Conservation (phyloP, 2,888 invertebrate species). For the Dexiosoma caninum region DNA sequence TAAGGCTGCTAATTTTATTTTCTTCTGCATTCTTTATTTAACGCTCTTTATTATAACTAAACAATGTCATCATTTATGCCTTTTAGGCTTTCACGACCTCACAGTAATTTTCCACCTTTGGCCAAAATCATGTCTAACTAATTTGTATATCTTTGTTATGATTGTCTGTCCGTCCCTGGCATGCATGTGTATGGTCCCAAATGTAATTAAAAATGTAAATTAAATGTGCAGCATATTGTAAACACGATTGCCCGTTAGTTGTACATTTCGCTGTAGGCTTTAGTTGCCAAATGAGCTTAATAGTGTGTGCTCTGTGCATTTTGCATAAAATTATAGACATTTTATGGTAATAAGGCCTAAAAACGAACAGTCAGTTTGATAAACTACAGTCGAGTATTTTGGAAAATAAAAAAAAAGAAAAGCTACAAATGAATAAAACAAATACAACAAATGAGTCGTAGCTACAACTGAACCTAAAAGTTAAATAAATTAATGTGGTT, state of each 20-base stretch:
- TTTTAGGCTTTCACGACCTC: not conserved
- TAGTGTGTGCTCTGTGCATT: constrained; percentile 56
- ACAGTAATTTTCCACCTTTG: constrained; percentile 18
- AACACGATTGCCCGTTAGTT: constrained; percentile 8
- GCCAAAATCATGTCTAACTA: constrained; percentile 13
- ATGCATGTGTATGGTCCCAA: not conserved
- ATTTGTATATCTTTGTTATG: constrained; percentile 20
- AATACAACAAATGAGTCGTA: constrained; percentile 38
- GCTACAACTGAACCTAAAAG: constrained; percentile 22
- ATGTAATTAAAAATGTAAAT: constrained; percentile 58
- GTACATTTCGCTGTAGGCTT: not conserved
- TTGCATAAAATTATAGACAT: constrained; percentile 52
- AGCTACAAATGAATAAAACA: not conserved
- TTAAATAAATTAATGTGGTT: constrained; percentile 52
- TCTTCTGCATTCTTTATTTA: not conserved
- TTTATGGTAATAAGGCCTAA: constrained; percentile 20
- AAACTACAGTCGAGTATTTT: not conserved
- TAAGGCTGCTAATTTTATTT: not conserved
- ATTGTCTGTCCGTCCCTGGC: not conserved
- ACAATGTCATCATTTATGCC: constrained; percentile 36
- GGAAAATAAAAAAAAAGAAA: not conserved
- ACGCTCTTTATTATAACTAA: not conserved
- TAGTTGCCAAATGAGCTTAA: constrained; percentile 10
- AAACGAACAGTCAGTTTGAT: not conserved
- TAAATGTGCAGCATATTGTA: constrained; percentile 46